These are phyloP conservation scores for Gallinago solitaria DNA, from an alignment of 2,797 vertebrate species.

Conservation along the genomic window DNA sequence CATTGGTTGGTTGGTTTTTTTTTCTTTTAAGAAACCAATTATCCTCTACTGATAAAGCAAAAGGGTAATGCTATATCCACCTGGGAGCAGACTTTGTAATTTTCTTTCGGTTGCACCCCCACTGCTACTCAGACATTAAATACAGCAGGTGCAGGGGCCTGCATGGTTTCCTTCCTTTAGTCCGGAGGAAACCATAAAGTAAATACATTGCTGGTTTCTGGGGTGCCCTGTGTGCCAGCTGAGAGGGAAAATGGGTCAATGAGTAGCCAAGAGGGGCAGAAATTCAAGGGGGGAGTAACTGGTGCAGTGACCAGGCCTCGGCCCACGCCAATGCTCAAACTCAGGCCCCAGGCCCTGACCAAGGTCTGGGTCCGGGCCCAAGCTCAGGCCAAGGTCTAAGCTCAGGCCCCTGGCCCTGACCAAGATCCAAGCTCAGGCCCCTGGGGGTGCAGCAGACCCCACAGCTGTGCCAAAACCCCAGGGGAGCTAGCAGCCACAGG, in stretches of 20 bases:
- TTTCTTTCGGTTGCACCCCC: slow-evolving; percentile 57
- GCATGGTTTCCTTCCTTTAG: slow-evolving; percentile 81
- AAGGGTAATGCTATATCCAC: slow-evolving; percentile 77
- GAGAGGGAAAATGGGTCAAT: slow-evolving; percentile 87
- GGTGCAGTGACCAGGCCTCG: neutral
- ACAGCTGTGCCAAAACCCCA: slow-evolving; percentile 86
- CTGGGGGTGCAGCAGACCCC: slow-evolving; percentile 47
- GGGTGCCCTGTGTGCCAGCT: slow-evolving; percentile 85
- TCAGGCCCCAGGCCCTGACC: neutral
- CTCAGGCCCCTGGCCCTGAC: neutral
- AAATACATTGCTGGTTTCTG: slow-evolving; percentile 87
- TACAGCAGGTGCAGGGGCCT: slow-evolving; percentile 83
- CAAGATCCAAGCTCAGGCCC: too few species aligned
- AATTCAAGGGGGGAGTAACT: slow-evolving; percentile 83
- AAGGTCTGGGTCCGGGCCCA: neutral
- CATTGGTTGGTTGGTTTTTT: neutral
- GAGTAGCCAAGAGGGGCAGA: slow-evolving; percentile 80
- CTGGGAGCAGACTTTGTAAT: slow-evolving; percentile 71
- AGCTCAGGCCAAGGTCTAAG: too few species aligned
- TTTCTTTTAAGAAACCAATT: neutral
- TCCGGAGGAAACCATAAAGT: slow-evolving; percentile 89
- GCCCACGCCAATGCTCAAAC: too few species aligned
- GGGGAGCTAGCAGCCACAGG: slow-evolving; percentile 76
- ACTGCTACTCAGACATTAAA: slow-evolving; percentile 74
- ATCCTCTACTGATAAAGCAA: neutral